Evolutionary conservation across 2,888 invertebrate species (phyloP), one percentile per base, ranked within the genome.

Genomic region (Tineola bisselliella): DNA sequence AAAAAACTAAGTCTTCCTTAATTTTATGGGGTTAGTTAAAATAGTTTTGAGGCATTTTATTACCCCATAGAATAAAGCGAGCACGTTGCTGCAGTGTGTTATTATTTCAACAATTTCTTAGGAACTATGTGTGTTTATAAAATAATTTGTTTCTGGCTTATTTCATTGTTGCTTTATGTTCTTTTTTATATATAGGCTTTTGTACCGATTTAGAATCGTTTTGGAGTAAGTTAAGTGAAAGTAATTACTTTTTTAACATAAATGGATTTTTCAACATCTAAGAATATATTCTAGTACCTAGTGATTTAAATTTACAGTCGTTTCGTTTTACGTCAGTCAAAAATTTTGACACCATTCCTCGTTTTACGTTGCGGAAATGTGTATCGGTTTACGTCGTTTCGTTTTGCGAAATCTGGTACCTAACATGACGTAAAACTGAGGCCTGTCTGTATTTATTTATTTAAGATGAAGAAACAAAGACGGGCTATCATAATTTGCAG

Each of bases 141-240:
- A 52, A 57, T 18, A 57, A 57, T 13, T 12, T 57, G 57, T 31
- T 57, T 57, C 57, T 57, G 57, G 57, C 13, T 57, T 30, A 58
- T 33, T 33, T 58, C 33, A 13, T 58, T 33, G 33, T 58, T 33
- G 33, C 31, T 58, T 58, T 25, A 54, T 25, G 19, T 12, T 17
- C 5, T 54, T 54, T 25, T 8, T n/a, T n/a, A n/a, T n/a, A n/a
- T n/a, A n/a, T n/a, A n/a, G 13, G 15, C 17, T 15, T 13, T 5
- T n/a, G 15, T n/a, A 13, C 48, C 15, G n/a, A 48, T 48, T 15
- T 48, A 48, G 48, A 15, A 48, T 10, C 6, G 44, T 11, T 44
- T 44, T 44, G 44, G n/a, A 44, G n/a, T 48, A 48, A 48, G 48
- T 17, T 38, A n/a, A 10, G n/a, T 25, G 6, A 25, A 6, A 25